Percentiles rank a stretch among this genome's conserved stretches.
phyloP scores from a whole-genome alignment of 2,888 invertebrate genomes.

The Conistra vaccinii region DNA sequence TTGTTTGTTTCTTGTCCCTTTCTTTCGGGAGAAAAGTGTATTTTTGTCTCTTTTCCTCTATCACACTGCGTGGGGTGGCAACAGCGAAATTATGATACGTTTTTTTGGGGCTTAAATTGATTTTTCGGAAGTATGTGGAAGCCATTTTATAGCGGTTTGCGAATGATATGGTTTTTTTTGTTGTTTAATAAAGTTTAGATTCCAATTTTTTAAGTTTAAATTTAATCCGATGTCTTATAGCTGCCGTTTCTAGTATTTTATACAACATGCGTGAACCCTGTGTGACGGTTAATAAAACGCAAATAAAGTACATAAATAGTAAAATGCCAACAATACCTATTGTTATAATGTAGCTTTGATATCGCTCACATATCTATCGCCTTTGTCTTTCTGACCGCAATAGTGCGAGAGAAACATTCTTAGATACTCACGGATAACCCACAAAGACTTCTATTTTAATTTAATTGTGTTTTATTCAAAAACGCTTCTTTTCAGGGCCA shows the following conservation, averaged over 20 bases:
- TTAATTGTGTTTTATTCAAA: slow-evolving; percentile 51
- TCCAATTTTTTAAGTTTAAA: slow-evolving; percentile 3
- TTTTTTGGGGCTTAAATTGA: slow-evolving; percentile 89
- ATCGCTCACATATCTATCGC: slow-evolving; percentile 23
- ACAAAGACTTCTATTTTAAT: slow-evolving; percentile 41
- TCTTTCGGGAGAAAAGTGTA: slow-evolving; percentile 45
- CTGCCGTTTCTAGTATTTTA: background rate
- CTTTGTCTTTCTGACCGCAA: slow-evolving; percentile 31
- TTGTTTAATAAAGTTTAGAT: slow-evolving; percentile 24
- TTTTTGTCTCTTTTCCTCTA: slow-evolving; percentile 78
- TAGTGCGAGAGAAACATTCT: slow-evolving; percentile 13
- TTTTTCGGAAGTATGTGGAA: slow-evolving; percentile 87
- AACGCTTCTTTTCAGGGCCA: slow-evolving; percentile 37
- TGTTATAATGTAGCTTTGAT: slow-evolving; percentile 16
- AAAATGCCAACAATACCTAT: slow-evolving; percentile 21
- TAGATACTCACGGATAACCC: slow-evolving; percentile 43
- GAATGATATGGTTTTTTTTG: slow-evolving; percentile 51
- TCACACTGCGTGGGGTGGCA: slow-evolving; percentile 85
- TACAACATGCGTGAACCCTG: background rate
- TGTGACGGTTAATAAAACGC: background rate
- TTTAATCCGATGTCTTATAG: background rate
- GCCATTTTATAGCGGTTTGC: slow-evolving; percentile 83
- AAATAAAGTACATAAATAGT: background rate
- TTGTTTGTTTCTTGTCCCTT: slow-evolving; percentile 81
- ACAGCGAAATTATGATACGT: slow-evolving; percentile 89